phyloP scores from a whole-genome alignment of 2,113 vertebrate genomes.

The Hemicordylus capensis region DNA sequence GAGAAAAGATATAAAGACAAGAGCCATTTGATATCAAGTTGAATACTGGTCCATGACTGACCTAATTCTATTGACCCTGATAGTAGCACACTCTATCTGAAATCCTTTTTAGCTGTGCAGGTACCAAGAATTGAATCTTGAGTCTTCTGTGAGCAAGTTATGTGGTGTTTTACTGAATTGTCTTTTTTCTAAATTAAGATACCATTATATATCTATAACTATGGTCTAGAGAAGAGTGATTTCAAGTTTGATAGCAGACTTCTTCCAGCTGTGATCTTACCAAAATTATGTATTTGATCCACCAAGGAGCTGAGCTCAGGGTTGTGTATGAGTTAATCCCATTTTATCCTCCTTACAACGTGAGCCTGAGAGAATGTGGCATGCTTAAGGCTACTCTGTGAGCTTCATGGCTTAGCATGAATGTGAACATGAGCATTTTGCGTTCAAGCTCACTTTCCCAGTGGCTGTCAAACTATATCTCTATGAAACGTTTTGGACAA shows the following conservation, averaged over 20 bases:
- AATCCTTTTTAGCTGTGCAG: neutral
- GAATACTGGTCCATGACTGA: neutral
- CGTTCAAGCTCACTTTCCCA: neutral
- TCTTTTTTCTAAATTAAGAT: neutral
- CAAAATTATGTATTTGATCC: neutral
- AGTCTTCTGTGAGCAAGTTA: neutral
- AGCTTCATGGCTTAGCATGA: neutral
- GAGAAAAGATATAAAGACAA: neutral
- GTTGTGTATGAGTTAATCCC: neutral
- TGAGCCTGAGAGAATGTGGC: neutral
- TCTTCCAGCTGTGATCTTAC: neutral
- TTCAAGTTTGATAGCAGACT: neutral
- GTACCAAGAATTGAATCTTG: neutral
- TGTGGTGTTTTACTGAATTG: neutral
- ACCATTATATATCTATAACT: neutral
- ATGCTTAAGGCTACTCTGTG: neutral
- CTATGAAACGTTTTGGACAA: neutral
- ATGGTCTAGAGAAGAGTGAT: neutral
- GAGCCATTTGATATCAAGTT: neutral
- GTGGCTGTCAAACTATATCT: neutral
- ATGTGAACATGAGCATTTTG: neutral
- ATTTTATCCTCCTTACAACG: neutral
- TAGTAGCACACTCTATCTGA: neutral
- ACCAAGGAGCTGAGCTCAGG: neutral
- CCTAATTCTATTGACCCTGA: neutral